Percentiles rank a stretch among this genome's conserved stretches.
Conservation (phyloP, 1,140 invertebrate species). For the Aphelinus certus region DNA sequence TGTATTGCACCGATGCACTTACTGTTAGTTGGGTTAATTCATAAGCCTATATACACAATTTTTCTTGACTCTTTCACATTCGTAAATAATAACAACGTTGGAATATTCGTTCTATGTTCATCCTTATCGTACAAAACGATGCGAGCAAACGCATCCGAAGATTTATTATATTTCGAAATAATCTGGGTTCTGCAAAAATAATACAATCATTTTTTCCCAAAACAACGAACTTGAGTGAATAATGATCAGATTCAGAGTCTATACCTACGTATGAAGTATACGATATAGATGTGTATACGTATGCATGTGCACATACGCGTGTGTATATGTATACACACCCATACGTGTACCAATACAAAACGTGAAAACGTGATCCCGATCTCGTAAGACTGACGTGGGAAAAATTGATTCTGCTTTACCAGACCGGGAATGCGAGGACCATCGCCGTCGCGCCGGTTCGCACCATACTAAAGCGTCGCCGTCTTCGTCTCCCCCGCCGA, state of each 20-base stretch:
- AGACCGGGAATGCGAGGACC: conserved; percentile 77
- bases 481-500: conserved; percentile 18
- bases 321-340: background rate
- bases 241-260: conserved; percentile 4
- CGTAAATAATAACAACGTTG: too few species aligned
- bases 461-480: conserved; percentile 74
- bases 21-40: too few species aligned
- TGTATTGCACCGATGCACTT: too few species aligned
- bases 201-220: conserved; percentile 3
- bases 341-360: conserved; percentile 30
- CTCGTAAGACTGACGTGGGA: conserved; percentile 58
- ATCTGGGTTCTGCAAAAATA: too few species aligned
- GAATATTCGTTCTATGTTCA: too few species aligned
- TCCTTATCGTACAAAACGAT: too few species aligned
- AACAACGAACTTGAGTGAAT: conserved; percentile 7
- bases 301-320: background rate
- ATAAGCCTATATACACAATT: too few species aligned
- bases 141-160: too few species aligned
- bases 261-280: conserved; percentile 1
- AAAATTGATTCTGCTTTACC: conserved; percentile 60
- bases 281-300: background rate
- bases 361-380: conserved; percentile 46
- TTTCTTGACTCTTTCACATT: too few species aligned
- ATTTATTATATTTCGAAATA: too few species aligned
- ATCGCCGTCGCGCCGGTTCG: conserved; percentile 81